phyloP scores from a whole-genome alignment of 2,113 vertebrate species.

The Cryptomyrus ogoouensis region DNA sequence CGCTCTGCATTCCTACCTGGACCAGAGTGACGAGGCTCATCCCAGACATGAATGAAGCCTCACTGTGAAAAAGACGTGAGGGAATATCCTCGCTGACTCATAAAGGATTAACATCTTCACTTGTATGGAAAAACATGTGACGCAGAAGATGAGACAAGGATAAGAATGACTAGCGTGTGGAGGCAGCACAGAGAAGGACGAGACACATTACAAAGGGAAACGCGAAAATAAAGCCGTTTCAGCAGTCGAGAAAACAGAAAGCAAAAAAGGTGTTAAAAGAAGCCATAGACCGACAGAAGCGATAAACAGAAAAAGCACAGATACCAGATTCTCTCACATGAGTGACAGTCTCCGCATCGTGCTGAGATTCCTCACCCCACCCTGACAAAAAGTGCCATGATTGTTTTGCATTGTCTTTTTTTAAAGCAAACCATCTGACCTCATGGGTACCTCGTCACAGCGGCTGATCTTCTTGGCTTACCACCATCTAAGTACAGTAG shows the following conservation, averaged over 20 bases:
- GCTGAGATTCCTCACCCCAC: not conserved
- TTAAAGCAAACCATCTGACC: not conserved
- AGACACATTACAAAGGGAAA: not conserved
- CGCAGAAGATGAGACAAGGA: not conserved
- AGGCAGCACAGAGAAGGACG: not conserved
- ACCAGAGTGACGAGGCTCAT: not conserved
- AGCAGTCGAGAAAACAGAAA: not conserved
- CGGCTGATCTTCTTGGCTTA: not conserved
- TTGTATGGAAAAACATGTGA: not conserved
- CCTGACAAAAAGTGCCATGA: not conserved
- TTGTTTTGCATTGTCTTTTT: too few species aligned
- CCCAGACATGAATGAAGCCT: not conserved
- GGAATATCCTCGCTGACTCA: not conserved
- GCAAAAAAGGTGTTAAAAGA: not conserved
- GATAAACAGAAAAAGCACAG: not conserved
- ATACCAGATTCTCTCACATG: not conserved
- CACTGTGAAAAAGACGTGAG: not conserved
- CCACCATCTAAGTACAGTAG: not conserved
- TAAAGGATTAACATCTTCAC: not conserved
- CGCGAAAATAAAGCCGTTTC: not conserved
- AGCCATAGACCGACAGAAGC: not conserved
- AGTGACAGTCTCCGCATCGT: not conserved
- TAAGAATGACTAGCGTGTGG: not conserved
- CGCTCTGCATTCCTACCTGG: not conserved
- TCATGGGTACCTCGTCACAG: not conserved